Conservation (phyloP, 2,888 invertebrate species). For the Oscheius sp. region DNA sequence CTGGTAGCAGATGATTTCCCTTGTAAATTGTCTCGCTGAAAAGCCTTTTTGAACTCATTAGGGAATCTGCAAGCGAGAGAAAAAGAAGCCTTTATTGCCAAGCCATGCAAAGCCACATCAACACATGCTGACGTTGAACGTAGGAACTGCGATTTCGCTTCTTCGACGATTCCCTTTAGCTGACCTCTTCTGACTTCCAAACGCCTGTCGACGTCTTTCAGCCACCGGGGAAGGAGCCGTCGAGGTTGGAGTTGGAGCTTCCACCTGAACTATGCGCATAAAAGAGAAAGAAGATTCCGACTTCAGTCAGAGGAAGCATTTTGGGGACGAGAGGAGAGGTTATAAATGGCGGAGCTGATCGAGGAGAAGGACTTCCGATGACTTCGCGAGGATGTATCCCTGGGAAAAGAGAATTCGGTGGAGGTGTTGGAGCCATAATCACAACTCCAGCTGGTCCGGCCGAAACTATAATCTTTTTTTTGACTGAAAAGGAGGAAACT, state of each 20-base stretch:
- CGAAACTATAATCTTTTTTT: neutral
- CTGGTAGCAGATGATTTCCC: conserved; percentile 13
- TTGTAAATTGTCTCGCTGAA: conserved; percentile 1
- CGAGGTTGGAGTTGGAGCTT: conserved; percentile 28
- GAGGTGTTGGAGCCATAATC: conserved; percentile 23
- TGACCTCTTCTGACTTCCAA: conserved; percentile 34
- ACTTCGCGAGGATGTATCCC: conserved; percentile 40
- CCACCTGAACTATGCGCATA: conserved; percentile 12
- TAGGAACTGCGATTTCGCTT: conserved; percentile 48
- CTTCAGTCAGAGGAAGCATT: conserved; percentile 20
- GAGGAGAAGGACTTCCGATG: conserved; percentile 50
- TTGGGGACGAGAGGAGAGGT: neutral
- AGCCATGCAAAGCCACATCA: conserved; percentile 29
- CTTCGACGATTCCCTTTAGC: conserved; percentile 42
- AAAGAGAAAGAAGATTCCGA: neutral
- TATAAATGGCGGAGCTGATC: conserved; percentile 31
- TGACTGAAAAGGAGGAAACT: neutral
- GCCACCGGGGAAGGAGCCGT: conserved; percentile 3
- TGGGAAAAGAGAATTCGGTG: conserved; percentile 11
- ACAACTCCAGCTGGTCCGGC: conserved; percentile 4
- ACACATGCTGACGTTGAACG: conserved; percentile 52
- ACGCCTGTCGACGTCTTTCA: conserved; percentile 43
- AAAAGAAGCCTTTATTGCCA: neutral
- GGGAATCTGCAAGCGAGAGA: neutral
- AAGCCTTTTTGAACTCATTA: neutral